These are phyloP conservation scores for Perccottus glenii DNA, from an alignment of 2,113 vertebrate species.

Conservation along the genomic window DNA sequence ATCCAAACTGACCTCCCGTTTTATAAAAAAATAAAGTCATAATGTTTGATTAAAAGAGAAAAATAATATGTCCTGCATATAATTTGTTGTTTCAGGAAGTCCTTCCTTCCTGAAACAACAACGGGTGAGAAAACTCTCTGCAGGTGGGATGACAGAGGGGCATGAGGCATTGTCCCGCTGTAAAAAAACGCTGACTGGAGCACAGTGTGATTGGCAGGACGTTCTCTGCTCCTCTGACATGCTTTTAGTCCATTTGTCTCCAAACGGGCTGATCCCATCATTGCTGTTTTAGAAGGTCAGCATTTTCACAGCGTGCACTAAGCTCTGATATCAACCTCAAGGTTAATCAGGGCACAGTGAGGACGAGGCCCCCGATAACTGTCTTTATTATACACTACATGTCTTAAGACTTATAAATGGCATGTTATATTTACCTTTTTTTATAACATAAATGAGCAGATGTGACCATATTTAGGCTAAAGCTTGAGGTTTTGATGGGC, in stretches of 20 bases:
- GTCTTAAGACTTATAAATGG: too few relatives aligned
- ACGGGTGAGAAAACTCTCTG: background rate
- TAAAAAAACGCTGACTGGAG: slow-evolving; percentile 57
- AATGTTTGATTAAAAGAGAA: too few relatives aligned
- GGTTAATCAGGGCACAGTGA: slow-evolving; percentile 5
- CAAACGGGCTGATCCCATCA: slow-evolving; percentile 1
- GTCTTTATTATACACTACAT: background rate
- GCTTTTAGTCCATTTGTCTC: slow-evolving; percentile 7
- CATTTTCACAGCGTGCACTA: slow-evolving; percentile 7
- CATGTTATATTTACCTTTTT: too few relatives aligned
- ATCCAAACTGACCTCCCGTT: too few relatives aligned
- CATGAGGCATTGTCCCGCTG: slow-evolving; percentile 24
- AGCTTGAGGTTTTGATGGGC: too few relatives aligned
- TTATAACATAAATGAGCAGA: too few relatives aligned
- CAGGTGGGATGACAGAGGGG: slow-evolving; percentile 35
- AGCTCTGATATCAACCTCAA: slow-evolving; percentile 4
- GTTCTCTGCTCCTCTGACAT: slow-evolving; percentile 3
- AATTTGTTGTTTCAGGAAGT: too few relatives aligned
- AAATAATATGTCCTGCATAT: too few relatives aligned
- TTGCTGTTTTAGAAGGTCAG: slow-evolving; percentile 21
- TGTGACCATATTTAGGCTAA: too few relatives aligned
- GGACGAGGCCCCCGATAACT: background rate
- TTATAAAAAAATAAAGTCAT: too few relatives aligned
- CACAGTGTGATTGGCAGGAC: slow-evolving; percentile 33
- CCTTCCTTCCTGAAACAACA: background rate